Evolutionary conservation across 2,797 vertebrate genomes (phyloP), one percentile per base, ranked within the genome.

Genomic region (Octomys mimax): DNA sequence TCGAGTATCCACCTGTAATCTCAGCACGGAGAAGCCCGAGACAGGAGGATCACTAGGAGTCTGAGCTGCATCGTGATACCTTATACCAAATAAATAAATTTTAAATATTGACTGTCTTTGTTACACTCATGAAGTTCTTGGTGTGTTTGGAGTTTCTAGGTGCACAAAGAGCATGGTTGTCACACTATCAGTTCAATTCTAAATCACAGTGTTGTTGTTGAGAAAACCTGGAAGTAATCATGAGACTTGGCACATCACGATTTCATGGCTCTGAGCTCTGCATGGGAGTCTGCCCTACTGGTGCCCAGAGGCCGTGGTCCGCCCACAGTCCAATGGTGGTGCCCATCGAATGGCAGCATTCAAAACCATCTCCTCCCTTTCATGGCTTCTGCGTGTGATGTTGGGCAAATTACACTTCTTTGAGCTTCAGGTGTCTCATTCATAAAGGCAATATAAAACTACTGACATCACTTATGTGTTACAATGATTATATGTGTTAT

Each of bases 191-290:
- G 9, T 42, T 73, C 9, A 57, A 16, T 14, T 16, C 6, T 13
- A 54, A 5, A 0, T 24, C 83, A 4, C 11, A 8, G 13, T 42
- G 0, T 79, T 12, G 10, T 21, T 57, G 26, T 49, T 11, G 24
- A 70, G 12, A 18, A 70, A 61, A 49, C 1, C 3, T n/a, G 8
- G 46, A 26, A 33, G 6, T 42, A 42, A 22, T 42, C 19, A 14
- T 8, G 1, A 42, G 2, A 2, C 68, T 3, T n/a, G 31, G 91
- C 0, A 12, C 33, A 42, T 16, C n/a, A 2, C 1, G 12, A 24
- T 13, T 36, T 54, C 6, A 16, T 9, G 42, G 12, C 1, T 24
- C n/a, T 22, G 18, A 21, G 22, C 13, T 21, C 3, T 42, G 31
- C 59, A 33, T 11, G n/a, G 7, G 6, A 12, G 9, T 22, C 31